A percentile compares a stretch with the other conserved stretches of the same genome.
Conservation (phyloP, 2,797 vertebrate species). For the Lepus oiostolus region DNA sequence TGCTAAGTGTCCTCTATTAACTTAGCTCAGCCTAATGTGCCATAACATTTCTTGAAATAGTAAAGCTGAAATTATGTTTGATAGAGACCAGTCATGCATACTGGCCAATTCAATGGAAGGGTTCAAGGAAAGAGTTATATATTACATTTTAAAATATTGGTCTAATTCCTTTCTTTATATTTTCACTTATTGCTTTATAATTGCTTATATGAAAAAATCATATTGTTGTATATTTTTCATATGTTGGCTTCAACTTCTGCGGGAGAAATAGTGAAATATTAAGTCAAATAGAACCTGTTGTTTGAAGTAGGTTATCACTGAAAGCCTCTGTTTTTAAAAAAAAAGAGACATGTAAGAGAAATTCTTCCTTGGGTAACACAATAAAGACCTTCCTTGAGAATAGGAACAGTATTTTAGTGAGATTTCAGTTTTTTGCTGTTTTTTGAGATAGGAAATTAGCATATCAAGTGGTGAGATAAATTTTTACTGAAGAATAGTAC, state of each 20-base stretch:
- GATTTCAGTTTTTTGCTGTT: constrained; percentile 49
- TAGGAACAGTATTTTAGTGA: constrained; percentile 8
- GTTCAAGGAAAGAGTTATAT: not conserved
- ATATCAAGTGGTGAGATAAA: not conserved
- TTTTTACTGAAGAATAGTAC: constrained; percentile 8
- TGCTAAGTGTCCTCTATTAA: constrained; percentile 23
- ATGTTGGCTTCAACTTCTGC: not conserved
- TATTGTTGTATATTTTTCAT: not conserved
- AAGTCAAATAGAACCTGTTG: not conserved
- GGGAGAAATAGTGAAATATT: constrained; percentile 13
- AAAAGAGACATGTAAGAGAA: constrained; percentile 3
- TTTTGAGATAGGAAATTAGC: not conserved
- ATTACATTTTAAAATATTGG: not conserved
- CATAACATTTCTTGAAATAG: not conserved
- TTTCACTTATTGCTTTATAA: constrained; percentile 32
- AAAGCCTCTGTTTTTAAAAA: not conserved
- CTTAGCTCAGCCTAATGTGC: not conserved
- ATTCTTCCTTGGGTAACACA: constrained; percentile 35
- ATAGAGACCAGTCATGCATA: not conserved
- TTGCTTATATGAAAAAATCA: not conserved
- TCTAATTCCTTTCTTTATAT: not conserved
- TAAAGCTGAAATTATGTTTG: not conserved
- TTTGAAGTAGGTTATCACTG: not conserved
- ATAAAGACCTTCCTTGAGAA: constrained; percentile 39
- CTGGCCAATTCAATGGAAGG: not conserved